Evolutionary conservation across 2,888 invertebrate species (phyloP), one percentile per base, ranked within the genome.

Genomic region (Erannis defoliaria): DNA sequence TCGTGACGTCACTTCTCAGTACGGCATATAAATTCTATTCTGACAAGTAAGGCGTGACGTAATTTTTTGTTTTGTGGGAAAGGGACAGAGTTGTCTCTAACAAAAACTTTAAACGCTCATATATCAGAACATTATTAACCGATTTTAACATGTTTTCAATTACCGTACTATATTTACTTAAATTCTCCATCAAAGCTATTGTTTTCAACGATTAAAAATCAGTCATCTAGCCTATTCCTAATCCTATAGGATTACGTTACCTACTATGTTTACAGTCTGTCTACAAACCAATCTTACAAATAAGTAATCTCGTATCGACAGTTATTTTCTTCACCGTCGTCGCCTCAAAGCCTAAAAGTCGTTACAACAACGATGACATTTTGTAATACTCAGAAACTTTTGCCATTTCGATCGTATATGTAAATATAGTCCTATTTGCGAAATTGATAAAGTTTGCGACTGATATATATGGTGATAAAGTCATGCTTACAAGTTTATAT

Each of bases 291-390:
- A 8, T 31, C 31, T 9, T 12, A 10, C 31, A 12, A 31, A 1
- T n/a, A 12, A 31, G 31, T 10, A 10, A 9, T n/a, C n/a, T 5
- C n/a, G 16, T 37, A 2, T 37, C 14, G 14, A 16, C 14, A 1
- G 37, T 16, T 16, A 68, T 74, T 16, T 19, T 21, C 21, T 40
- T 19, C 19, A 12, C 19, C 19, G 19, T 33, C 56, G 75, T n/a
- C n/a, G n/a, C n/a, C n/a, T n/a, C n/a, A n/a, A n/a, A n/a, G n/a
- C 72, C 72, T 70, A 64, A 62, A 55, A 71, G 77, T 77, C 81
- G 80, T 82, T 81, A 77, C 57, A 62, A 48, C 71, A 37, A 81
- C 73, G 78, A 79, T 74, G 75, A 77, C 73, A 64, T 75, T 85
- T 67, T 56, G 55, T 59, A 64, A 72, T n/a, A 5, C 68, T 73